A percentile compares a stretch with the other conserved stretches of the same genome.
Evolutionary conservation across 2,888 invertebrate genomes (phyloP).

Genomic region (Prenolepis imparis): DNA sequence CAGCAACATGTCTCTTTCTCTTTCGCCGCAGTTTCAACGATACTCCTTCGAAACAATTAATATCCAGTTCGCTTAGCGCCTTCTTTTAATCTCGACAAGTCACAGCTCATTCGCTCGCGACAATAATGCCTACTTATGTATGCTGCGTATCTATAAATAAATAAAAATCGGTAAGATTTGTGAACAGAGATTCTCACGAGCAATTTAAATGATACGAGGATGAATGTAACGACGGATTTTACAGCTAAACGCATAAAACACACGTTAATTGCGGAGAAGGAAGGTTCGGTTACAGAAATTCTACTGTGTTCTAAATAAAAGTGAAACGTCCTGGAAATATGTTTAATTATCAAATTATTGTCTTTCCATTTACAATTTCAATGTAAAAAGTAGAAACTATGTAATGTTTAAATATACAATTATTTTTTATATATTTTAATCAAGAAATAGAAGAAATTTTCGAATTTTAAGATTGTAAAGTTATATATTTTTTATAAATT

Average conservation of each 20-base stretch:
- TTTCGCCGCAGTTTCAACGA: conserved; percentile 18
- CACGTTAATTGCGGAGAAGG: conserved; percentile 13
- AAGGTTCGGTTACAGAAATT: conserved; percentile 19
- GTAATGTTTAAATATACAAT: background rate
- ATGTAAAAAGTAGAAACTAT: background rate
- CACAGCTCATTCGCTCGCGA: background rate
- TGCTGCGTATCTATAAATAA: background rate
- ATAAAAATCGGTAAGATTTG: conserved; percentile 8
- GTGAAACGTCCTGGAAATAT: conserved; percentile 15
- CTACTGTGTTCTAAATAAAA: conserved; percentile 16
- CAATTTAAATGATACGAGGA: background rate
- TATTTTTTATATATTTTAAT: background rate
- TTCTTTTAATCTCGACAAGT: background rate
- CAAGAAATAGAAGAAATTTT: background rate
- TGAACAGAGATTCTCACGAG: background rate
- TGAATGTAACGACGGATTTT: conserved; percentile 14
- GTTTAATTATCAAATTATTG: background rate
- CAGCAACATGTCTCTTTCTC: conserved; percentile 57
- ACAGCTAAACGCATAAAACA: background rate
- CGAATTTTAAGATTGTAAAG: background rate
- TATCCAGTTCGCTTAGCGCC: background rate
- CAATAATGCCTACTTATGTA: background rate
- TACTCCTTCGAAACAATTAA: conserved; percentile 9
- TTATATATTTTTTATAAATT: conserved; percentile 10
- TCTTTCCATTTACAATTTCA: background rate